Percentiles rank a stretch among this genome's conserved stretches.
phyloP scores from a whole-genome alignment of 2,797 vertebrate species.

The Cryptoblepharus egeriae region DNA sequence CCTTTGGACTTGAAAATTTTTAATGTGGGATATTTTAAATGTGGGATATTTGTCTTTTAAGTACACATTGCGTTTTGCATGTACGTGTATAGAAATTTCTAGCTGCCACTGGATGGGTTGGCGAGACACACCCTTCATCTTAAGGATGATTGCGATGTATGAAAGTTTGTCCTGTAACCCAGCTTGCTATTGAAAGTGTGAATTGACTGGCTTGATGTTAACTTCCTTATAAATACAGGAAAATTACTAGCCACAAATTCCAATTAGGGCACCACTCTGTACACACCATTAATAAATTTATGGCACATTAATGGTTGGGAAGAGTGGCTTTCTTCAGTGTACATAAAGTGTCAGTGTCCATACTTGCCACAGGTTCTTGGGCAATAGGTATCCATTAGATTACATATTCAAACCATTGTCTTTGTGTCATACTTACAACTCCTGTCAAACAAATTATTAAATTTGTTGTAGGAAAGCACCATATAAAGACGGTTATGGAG shows the following conservation, averaged over 20 bases:
- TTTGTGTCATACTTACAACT: no score
- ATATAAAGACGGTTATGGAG: no score
- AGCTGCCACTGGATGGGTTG: neutral
- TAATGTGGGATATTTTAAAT: no score
- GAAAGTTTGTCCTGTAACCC: neutral
- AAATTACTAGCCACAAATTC: neutral
- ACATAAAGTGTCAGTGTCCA: no score
- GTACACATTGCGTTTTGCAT: neutral
- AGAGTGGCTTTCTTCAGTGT: neutral
- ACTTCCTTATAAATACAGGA: neutral
- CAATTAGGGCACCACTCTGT: neutral
- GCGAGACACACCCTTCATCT: no score
- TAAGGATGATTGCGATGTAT: neutral
- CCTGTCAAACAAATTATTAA: no score
- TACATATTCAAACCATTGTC: neutral
- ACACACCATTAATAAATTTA: neutral
- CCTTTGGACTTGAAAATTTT: no score
- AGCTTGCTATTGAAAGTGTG: neutral
- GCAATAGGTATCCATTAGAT: neutral
- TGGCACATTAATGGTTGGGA: neutral
- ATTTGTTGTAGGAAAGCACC: no score
- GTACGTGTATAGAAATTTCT: neutral
- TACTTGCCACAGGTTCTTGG: neutral
- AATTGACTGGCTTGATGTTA: neutral
- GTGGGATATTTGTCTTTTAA: no score